Evolutionary conservation across 1,140 invertebrate genomes (phyloP).

Genomic region (Cardiocondyla obscurior): DNA sequence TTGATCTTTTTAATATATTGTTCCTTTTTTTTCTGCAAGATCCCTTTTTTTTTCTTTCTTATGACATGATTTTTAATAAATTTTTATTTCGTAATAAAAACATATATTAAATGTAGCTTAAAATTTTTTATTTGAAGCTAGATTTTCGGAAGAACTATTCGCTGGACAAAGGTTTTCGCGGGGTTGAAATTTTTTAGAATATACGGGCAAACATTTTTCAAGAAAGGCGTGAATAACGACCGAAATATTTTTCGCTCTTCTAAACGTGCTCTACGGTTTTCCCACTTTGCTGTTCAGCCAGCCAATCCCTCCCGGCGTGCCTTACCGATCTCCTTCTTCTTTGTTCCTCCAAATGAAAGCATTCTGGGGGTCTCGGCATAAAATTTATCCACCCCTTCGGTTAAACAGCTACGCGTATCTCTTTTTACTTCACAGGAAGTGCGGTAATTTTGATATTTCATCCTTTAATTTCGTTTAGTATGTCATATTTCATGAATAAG

Average conservation of each 20-base stretch:
- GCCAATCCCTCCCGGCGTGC: slow-evolving; percentile 43
- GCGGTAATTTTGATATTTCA: slow-evolving; percentile 37
- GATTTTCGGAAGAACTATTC: slow-evolving; percentile 72
- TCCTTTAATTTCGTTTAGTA: slow-evolving; percentile 64
- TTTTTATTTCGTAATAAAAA: too few relatives aligned
- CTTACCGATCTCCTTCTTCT: slow-evolving; percentile 63
- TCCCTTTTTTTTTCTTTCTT: neutral
- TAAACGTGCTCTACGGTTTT: slow-evolving; percentile 68
- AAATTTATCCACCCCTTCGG: slow-evolving; percentile 80
- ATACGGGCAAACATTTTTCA: slow-evolving; percentile 74
- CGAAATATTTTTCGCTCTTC: slow-evolving; percentile 75
- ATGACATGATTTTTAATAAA: too few relatives aligned
- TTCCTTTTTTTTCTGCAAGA: neutral
- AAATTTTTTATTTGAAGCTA: slow-evolving; percentile 16
- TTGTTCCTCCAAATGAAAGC: slow-evolving; percentile 75
- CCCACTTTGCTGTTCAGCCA: slow-evolving; percentile 66
- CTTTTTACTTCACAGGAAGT: slow-evolving; percentile 70
- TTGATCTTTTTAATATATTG: neutral
- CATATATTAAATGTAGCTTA: too few relatives aligned
- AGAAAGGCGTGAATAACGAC: slow-evolving; percentile 76
- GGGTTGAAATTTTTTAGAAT: slow-evolving; percentile 71
- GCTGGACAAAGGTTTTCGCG: slow-evolving; percentile 67
- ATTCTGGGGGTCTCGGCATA: slow-evolving; percentile 80
- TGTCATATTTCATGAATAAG: slow-evolving; percentile 62
- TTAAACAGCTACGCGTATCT: slow-evolving; percentile 80